Conservation (phyloP, 2,888 invertebrate species). For the Lasioglossum marginatum region DNA sequence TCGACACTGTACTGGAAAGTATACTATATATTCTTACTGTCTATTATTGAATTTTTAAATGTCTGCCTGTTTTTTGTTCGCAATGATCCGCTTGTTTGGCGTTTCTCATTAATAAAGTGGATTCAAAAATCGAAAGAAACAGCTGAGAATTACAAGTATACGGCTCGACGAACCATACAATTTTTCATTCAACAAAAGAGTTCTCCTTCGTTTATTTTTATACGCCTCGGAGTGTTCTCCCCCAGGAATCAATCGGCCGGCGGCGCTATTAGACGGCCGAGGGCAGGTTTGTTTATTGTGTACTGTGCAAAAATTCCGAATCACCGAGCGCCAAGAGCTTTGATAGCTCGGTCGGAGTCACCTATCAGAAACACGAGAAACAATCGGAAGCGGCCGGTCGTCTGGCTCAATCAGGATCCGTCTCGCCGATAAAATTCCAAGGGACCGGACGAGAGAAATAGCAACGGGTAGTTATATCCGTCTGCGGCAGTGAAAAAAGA, state of each 20-base stretch:
- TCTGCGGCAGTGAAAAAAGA: slow-evolving; percentile 28
- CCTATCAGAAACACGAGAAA: slow-evolving; percentile 16
- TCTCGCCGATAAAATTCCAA: slow-evolving; percentile 34
- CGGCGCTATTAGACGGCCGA: not conserved
- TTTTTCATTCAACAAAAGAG: not conserved
- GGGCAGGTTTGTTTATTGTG: slow-evolving; percentile 8
- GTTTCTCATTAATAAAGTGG: too few relatives aligned
- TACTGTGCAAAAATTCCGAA: slow-evolving; percentile 6
- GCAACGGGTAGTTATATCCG: slow-evolving; percentile 20
- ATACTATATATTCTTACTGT: not conserved
- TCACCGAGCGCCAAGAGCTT: not conserved
- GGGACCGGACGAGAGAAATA: slow-evolving; percentile 23
- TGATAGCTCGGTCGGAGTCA: not conserved
- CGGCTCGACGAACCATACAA: not conserved
- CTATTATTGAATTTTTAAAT: not conserved
- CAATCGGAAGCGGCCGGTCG: not conserved
- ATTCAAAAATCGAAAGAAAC: too few relatives aligned
- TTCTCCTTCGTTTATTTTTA: not conserved
- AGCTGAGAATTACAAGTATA: not conserved
- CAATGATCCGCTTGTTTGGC: not conserved
- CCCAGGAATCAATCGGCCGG: not conserved
- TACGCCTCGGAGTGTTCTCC: not conserved
- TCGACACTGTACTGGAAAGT: not conserved
- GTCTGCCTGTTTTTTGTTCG: not conserved
- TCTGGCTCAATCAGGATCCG: slow-evolving; percentile 21